Conservation (phyloP, 2,113 vertebrate genomes). For the Callocephalon fimbriatum region DNA sequence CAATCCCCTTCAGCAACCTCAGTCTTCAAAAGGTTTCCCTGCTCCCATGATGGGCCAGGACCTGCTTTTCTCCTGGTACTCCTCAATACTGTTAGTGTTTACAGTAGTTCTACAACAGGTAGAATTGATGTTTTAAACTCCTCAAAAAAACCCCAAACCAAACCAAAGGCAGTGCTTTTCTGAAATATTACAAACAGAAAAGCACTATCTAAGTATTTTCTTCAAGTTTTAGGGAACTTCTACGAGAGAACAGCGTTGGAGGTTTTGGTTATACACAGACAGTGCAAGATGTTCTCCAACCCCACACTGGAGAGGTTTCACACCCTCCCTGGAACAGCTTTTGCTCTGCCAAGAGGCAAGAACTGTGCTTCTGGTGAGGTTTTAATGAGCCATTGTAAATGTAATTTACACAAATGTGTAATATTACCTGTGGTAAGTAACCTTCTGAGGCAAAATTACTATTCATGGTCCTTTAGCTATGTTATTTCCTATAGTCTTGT, state of each 20-base stretch:
- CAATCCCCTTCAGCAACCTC: not conserved
- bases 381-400: not conserved
- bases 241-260: not conserved
- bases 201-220: not conserved
- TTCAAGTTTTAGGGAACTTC: not conserved
- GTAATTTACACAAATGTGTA: not conserved
- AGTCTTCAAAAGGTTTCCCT: not conserved
- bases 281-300: slow-evolving; percentile 54
- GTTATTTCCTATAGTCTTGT: too few species aligned
- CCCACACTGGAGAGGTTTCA: slow-evolving; percentile 45
- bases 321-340: slow-evolving; percentile 50
- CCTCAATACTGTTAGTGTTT: accelerated
- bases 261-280: slow-evolving; percentile 66
- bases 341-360: slow-evolving; percentile 45
- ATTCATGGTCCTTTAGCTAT: not conserved
- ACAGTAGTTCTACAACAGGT: accelerated
- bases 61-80: not conserved
- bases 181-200: not conserved
- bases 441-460: not conserved
- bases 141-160: not conserved
- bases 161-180: not conserved
- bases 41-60: not conserved
- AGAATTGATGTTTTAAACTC: not conserved
- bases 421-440: not conserved
- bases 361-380: not conserved